Base-by-base conservation (phyloP, 2,888 invertebrate species). In the Euphydryas editha region DNA sequence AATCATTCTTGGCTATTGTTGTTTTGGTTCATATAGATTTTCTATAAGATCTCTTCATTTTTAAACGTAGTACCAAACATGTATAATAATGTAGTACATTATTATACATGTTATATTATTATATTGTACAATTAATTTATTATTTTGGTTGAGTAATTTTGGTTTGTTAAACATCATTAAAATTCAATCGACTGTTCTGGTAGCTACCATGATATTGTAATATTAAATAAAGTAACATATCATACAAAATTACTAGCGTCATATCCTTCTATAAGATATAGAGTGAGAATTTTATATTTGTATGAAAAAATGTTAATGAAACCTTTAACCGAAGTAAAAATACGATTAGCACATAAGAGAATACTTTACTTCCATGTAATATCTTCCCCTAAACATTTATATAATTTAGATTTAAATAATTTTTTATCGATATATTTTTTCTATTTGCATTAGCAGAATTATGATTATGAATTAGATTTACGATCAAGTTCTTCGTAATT, bases 21-120 rank as follows among this genome's bases (percentile, higher is more conserved):
- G 74, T 92, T 5, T 72, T 92, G 67, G 81, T 90, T 70, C 90
- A 91, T 72, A 82, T 91, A 69, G 88, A 88, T 73, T 76, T 90
- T 24, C 72, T 90, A 70, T 86, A 78, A 81, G 82, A 88, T 68
- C 73, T 76, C 36, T 60, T 68, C 60, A 67, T 71, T 75, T 72
- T 57, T 73, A 51, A 66, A 21, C 18, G 15, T 15, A 10, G 30
- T 57, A 30, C 4, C 17, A 18, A 54, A 13, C 2, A 11, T 54
- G 36, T 54, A 54, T 47, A 47, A n/a, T 13, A 20, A 54, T 54
- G 10, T 54, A 36, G 0, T 36, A 17, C 7, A 11, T 54, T n/a
- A 24, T 21, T 20, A 36, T 36, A n/a, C n/a, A n/a, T n/a, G n/a
- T n/a, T n/a, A n/a, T n/a, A n/a, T n/a, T n/a, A n/a, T n/a, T n/a